Evolutionary conservation across 2,113 vertebrate species (phyloP), one percentile per base, ranked within the genome.

Genomic region (Bufo bufo): DNA sequence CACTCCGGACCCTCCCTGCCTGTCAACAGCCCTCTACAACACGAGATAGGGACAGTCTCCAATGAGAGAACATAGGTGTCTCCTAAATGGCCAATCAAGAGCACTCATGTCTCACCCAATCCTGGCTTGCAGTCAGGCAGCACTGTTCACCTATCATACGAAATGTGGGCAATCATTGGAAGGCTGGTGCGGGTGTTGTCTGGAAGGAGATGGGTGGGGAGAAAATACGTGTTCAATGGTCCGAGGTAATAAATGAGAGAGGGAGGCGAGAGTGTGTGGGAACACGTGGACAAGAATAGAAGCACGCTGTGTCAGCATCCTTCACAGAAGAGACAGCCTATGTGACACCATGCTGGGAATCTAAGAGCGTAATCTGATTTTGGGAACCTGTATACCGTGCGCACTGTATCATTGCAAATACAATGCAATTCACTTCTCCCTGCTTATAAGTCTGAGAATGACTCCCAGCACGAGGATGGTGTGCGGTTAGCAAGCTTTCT

Each of bases 231-330:
- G 78, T 84, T 83, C 83, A 89, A 52, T 84, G 87, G 66, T 87
- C 66, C 66, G 54, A 82, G 56, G 80, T 65, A 52, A 84, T 82
- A 88, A 77, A 83, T 89, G 33, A 56, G 78, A 49, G 7, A 45
- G 49, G 59, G 63, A 47, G 77, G 17, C 56, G 16, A 74, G 66
- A 52, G 80, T 77, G 49, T 84, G 74, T n/a, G 69, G 66, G 82
- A 89, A 61, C 87, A 89, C 61, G 74, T 84, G 87, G 52, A 47
- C 77, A 49, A 14, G 54, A 78, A 65, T 23, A 83, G 56, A 72
- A 84, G 81, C 81, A 56, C 45, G 72, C 87, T 78, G 87, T 66
- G 59, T 89, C 86, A 87, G 86, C 86, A 87, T 20, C 63, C 33
- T 72, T 56, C 13, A 33, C n/a, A 56, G 17, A 19, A 75, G 47